These are phyloP conservation scores for Lemur catta DNA, from an alignment of 2,797 vertebrate genomes.

Conservation along the genomic window DNA sequence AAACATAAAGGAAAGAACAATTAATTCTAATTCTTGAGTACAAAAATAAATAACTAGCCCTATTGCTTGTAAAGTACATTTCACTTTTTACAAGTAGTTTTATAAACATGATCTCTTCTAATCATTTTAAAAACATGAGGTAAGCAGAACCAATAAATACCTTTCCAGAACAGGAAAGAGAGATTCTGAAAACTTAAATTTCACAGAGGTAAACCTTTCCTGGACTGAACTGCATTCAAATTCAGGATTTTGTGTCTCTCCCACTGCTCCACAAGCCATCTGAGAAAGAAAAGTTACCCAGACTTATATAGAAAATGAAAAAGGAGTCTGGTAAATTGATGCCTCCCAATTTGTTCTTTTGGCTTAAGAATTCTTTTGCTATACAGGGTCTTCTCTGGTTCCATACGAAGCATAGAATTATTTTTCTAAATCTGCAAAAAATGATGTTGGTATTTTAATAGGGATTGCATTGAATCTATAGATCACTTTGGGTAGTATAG, in stretches of 20 bases:
- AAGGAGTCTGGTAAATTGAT: neutral
- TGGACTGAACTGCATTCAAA: neutral
- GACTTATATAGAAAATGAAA: neutral
- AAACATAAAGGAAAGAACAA: neutral
- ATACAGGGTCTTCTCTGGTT: no score
- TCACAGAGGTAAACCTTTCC: neutral
- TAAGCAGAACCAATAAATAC: neutral
- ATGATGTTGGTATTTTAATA: no score
- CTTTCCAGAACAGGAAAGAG: neutral
- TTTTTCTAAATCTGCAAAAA: no score
- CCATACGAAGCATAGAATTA: no score
- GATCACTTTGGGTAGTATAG: no score
- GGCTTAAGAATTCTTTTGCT: no score
- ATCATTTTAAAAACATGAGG: neutral
- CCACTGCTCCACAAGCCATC: neutral
- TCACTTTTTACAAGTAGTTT: conserved; percentile 24
- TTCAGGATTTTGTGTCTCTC: neutral
- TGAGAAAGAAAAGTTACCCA: neutral
- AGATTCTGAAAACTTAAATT: conserved; percentile 8
- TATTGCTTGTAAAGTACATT: neutral
- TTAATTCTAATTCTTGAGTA: neutral
- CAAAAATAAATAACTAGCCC: neutral
- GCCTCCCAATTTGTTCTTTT: no score
- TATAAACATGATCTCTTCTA: neutral
- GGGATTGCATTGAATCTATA: no score